These are phyloP conservation scores for Melinaea marsaeus DNA, from an alignment of 2,888 invertebrate genomes.

Conservation along the genomic window DNA sequence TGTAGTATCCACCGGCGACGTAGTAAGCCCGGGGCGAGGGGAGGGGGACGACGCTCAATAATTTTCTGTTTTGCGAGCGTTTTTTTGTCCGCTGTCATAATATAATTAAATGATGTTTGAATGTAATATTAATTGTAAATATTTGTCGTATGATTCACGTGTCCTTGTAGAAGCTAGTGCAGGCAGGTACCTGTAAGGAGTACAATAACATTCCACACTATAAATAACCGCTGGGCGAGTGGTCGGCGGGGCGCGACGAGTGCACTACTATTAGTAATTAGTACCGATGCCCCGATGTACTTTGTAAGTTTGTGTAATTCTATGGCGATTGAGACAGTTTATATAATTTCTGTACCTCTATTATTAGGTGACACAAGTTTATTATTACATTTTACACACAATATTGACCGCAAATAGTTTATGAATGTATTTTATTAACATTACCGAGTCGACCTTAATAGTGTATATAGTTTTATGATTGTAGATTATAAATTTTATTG, in stretches of 20 bases:
- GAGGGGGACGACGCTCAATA: conserved; percentile 49
- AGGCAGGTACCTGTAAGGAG: conserved; percentile 41
- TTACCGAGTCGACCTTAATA: not conserved
- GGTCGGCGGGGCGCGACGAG: conserved; percentile 48
- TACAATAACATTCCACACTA: conserved; percentile 69
- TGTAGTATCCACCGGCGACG: conserved; percentile 54
- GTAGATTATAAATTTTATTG: not conserved
- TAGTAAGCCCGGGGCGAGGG: conserved; percentile 53
- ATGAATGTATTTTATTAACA: too few relatives aligned
- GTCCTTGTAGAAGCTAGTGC: not conserved
- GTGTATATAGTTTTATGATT: not conserved
- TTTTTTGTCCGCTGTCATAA: conserved; percentile 53
- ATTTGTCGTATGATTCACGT: not conserved
- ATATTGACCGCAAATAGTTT: not conserved
- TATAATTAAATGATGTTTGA: conserved; percentile 28
- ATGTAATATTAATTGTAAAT: not conserved
- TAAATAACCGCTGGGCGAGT: conserved; percentile 59
- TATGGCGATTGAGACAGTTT: too few relatives aligned
- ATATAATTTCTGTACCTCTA: too few relatives aligned
- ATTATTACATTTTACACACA: too few relatives aligned
- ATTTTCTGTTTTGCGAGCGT: conserved; percentile 43
- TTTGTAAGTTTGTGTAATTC: too few relatives aligned
- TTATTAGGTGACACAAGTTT: too few relatives aligned
- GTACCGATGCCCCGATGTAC: too few relatives aligned
- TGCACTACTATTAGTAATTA: conserved; percentile 57